Evolutionary conservation across 1,140 invertebrate genomes (phyloP).

Genomic region (Conopomorpha cramerella): DNA sequence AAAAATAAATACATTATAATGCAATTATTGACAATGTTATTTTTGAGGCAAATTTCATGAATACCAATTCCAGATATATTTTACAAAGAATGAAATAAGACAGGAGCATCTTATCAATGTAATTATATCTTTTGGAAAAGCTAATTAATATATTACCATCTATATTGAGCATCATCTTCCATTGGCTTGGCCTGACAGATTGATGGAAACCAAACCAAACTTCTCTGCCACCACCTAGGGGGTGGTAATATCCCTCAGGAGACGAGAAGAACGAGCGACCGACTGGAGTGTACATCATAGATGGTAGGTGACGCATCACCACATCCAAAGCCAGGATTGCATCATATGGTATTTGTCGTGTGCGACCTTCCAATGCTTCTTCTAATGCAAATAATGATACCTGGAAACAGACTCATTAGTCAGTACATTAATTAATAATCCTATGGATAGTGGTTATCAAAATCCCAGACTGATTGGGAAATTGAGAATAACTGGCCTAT

Average conservation of each 20-base stretch:
- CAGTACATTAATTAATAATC: too few species aligned
- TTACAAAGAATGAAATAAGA: too few species aligned
- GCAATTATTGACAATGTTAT: too few species aligned
- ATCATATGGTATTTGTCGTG: conserved; percentile 96
- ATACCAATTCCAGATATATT: too few species aligned
- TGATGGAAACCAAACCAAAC: conserved; percentile 99
- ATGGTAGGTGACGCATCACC: conserved; percentile 98
- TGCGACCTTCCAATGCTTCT: conserved; percentile 96
- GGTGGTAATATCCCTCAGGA: conserved; percentile 97
- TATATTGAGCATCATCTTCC: conserved; percentile 99
- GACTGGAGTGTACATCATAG: conserved; percentile 99
- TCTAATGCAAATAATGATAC: conserved; percentile 96
- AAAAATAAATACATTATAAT: conserved; percentile 12
- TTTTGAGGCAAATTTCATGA: too few species aligned
- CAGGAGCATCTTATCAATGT: too few species aligned
- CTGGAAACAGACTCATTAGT: too few species aligned
- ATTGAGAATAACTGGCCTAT: too few species aligned
- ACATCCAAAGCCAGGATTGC: conserved; percentile 97
- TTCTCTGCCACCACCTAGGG: conserved; percentile 96
- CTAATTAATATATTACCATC: conserved; percentile 72
- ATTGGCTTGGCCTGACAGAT: conserved; percentile 97
- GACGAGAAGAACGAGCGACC: conserved; percentile 99
- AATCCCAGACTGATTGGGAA: too few species aligned
- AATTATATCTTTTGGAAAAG: too few species aligned
- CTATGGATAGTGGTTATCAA: too few species aligned